These are phyloP conservation scores for Plebejus anna DNA, from an alignment of 2,888 invertebrate species.

Conservation along the genomic window DNA sequence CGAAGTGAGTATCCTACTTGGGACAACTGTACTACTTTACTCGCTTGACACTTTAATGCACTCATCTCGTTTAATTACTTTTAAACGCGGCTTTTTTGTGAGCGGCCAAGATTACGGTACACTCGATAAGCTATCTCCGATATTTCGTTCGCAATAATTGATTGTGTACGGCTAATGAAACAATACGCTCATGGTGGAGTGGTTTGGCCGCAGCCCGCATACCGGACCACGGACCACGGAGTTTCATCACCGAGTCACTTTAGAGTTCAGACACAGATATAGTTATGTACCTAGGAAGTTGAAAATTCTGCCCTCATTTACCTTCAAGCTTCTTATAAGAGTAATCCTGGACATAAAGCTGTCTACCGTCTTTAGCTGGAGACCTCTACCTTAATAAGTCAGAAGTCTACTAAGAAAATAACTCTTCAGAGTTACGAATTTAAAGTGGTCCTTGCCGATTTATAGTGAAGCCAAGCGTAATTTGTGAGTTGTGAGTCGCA, in stretches of 20 bases:
- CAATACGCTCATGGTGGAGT: slow-evolving; percentile 1
- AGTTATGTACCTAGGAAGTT: background rate
- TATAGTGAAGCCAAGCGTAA: too few species aligned
- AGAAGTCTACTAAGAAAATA: too few species aligned
- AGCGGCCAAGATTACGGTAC: slow-evolving; percentile 19
- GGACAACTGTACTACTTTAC: too few species aligned
- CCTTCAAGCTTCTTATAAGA: background rate
- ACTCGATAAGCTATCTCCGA: background rate
- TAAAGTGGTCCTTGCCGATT: too few species aligned
- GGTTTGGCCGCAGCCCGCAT: slow-evolving; percentile 3
- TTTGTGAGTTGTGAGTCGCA: too few species aligned
- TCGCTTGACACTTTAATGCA: too few species aligned
- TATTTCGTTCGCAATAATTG: slow-evolving; percentile 22
- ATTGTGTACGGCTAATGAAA: slow-evolving; percentile 2
- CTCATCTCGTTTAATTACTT: slow-evolving; percentile 13
- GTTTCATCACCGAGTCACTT: background rate
- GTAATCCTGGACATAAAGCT: too few species aligned
- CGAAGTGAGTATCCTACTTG: slow-evolving; percentile 63
- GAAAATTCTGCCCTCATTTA: background rate
- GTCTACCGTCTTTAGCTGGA: too few species aligned
- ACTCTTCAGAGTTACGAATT: too few species aligned
- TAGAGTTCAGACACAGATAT: background rate
- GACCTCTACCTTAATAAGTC: too few species aligned
- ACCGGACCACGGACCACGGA: background rate
- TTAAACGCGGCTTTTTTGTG: slow-evolving; percentile 10